Conservation (phyloP, 2,113 vertebrate genomes). For the Bubo scandiacus region DNA sequence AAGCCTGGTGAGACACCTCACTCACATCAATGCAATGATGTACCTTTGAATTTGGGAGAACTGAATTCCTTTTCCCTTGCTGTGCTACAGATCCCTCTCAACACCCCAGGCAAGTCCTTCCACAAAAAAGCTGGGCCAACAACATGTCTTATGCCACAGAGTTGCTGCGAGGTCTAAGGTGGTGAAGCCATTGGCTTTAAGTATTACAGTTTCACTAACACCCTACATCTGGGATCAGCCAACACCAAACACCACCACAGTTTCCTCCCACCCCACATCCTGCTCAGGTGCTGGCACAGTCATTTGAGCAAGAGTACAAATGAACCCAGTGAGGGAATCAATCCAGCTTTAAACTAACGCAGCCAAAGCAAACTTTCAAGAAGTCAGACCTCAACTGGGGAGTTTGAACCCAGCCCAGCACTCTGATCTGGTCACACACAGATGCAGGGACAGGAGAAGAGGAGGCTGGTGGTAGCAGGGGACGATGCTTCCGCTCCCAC, state of each 20-base stretch:
- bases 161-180: background rate
- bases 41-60: background rate
- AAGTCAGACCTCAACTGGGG: background rate
- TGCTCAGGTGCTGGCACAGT: background rate
- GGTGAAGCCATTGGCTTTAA: background rate
- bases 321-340: fast-evolving
- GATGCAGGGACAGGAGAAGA: background rate
- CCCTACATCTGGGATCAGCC: background rate
- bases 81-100: background rate
- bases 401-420: background rate
- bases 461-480: background rate
- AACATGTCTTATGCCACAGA: background rate
- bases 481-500: fast-evolving
- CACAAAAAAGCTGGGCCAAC: background rate
- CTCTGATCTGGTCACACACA: background rate
- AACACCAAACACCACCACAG: background rate
- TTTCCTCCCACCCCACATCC: background rate
- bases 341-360: background rate
- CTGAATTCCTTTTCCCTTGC: background rate
- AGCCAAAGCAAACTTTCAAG: background rate
- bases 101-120: background rate
- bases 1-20: background rate
- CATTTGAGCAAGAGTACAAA: background rate
- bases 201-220: background rate
- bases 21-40: background rate